phyloP scores from a whole-genome alignment of 2,888 invertebrate species.

The Nesidiocoris tenuis region DNA sequence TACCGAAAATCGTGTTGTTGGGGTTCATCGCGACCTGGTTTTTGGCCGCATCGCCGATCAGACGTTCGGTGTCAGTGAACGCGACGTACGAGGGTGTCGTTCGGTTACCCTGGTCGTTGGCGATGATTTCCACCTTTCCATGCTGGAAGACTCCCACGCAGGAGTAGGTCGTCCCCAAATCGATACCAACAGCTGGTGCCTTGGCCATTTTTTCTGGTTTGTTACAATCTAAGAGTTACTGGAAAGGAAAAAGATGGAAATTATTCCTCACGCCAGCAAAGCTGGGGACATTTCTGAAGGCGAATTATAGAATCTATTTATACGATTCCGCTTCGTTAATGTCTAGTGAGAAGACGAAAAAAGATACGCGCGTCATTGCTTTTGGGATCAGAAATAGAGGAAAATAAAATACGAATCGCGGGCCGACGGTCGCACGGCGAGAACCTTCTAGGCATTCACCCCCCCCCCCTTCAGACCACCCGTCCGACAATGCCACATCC shows the following conservation, averaged over 20 bases:
- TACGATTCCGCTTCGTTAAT: no score
- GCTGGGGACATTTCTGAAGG: neutral
- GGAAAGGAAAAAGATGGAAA: neutral
- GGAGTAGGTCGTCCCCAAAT: constrained; percentile 85
- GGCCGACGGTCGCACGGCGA: no score
- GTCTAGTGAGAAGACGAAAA: no score
- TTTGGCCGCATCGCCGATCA: constrained; percentile 63
- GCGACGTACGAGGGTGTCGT: constrained; percentile 84
- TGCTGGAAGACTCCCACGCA: constrained; percentile 91
- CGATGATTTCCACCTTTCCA: constrained; percentile 86
- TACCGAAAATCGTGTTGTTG: constrained; percentile 81
- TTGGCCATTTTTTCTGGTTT: constrained; percentile 35
- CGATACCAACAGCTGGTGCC: constrained; percentile 68
- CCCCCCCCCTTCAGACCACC: no score
- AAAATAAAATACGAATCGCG: no score
- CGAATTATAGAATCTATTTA: neutral
- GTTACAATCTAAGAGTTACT: neutral
- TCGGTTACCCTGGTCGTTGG: constrained; percentile 87
- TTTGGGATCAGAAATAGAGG: no score
- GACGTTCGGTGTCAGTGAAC: constrained; percentile 73
- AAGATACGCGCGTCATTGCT: no score
- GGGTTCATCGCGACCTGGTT: constrained; percentile 76
- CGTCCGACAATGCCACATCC: no score
- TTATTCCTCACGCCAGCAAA: neutral
- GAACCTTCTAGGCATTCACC: no score